Evolutionary conservation across 1,140 invertebrate genomes (phyloP).

Genomic region (Piezodorus guildinii): DNA sequence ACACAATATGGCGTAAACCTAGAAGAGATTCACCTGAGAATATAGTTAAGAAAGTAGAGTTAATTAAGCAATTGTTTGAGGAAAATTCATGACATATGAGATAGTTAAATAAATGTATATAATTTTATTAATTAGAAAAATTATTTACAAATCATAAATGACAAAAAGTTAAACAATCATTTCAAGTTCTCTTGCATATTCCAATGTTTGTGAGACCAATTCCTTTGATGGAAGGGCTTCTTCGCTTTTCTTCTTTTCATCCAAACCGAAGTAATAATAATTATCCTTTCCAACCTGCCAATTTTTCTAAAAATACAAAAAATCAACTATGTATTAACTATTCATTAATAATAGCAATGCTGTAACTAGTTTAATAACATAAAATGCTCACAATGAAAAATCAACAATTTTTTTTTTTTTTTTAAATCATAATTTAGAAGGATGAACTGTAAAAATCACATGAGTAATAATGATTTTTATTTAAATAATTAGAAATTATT

Average conservation of each 20-base stretch:
- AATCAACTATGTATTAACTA: background rate
- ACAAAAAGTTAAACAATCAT: conserved; percentile 80
- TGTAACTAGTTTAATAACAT: too few species aligned
- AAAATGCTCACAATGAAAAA: too few species aligned
- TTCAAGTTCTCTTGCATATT: conserved; percentile 95
- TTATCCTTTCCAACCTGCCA: conserved; percentile 72
- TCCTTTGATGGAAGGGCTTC: conserved; percentile 77
- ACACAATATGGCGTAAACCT: conserved; percentile 70
- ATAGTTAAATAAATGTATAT: conserved; percentile 5
- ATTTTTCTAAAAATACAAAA: conserved; percentile 41
- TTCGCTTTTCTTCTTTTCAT: conserved; percentile 65
- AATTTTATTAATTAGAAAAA: conserved; percentile 2
- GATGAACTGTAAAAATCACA: too few species aligned
- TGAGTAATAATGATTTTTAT: too few species aligned
- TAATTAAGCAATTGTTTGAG: conserved; percentile 3
- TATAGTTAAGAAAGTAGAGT: conserved; percentile 6
- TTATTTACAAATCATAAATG: conserved; percentile 5
- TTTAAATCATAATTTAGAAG: too few species aligned
- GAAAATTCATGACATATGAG: background rate
- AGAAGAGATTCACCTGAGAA: conserved; percentile 32
- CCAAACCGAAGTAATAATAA: conserved; percentile 63
- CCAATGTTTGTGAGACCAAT: conserved; percentile 84
- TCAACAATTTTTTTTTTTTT: too few species aligned
- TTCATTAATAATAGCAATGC: too few species aligned
- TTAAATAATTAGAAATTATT: too few species aligned